These are phyloP conservation scores for Stigmatopora nigra DNA, from an alignment of 2,113 vertebrate genomes.

Conservation along the genomic window DNA sequence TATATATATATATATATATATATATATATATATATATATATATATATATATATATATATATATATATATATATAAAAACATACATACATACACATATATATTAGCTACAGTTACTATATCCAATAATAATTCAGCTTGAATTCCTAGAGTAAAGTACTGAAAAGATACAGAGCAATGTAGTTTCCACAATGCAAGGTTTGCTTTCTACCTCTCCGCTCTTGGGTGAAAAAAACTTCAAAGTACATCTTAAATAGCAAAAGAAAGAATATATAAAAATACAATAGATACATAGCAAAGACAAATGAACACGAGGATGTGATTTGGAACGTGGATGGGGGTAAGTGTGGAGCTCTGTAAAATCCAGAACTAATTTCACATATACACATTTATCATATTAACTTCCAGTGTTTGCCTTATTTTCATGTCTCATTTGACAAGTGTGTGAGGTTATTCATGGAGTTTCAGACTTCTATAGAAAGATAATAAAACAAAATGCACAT, in stretches of 20 bases:
- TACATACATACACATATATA: too few relatives aligned
- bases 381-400: slow-evolving; percentile 83
- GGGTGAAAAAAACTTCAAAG: slow-evolving; percentile 6
- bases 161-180: slow-evolving; percentile 3
- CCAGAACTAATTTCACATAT: slow-evolving; percentile 82
- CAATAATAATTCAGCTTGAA: background rate
- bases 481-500: slow-evolving; percentile 23
- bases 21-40: too few relatives aligned
- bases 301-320: slow-evolving; percentile 61
- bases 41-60: too few relatives aligned
- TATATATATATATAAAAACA: too few relatives aligned
- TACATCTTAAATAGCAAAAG: slow-evolving; percentile 19
- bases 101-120: background rate
- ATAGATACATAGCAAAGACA: slow-evolving; percentile 58
- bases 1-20: too few relatives aligned
- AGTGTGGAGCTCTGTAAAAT: slow-evolving; percentile 30
- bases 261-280: slow-evolving; percentile 18
- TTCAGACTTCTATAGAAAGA: slow-evolving; percentile 28
- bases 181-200: background rate
- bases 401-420: slow-evolving; percentile 87
- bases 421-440: slow-evolving; percentile 40
- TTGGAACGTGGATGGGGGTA: slow-evolving; percentile 44
- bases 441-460: slow-evolving; percentile 51
- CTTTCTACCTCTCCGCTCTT: background rate
- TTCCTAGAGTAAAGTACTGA: background rate